These are phyloP conservation scores for Dorcus parallelipipedus DNA, from an alignment of 2,888 invertebrate genomes.

Conservation along the genomic window DNA sequence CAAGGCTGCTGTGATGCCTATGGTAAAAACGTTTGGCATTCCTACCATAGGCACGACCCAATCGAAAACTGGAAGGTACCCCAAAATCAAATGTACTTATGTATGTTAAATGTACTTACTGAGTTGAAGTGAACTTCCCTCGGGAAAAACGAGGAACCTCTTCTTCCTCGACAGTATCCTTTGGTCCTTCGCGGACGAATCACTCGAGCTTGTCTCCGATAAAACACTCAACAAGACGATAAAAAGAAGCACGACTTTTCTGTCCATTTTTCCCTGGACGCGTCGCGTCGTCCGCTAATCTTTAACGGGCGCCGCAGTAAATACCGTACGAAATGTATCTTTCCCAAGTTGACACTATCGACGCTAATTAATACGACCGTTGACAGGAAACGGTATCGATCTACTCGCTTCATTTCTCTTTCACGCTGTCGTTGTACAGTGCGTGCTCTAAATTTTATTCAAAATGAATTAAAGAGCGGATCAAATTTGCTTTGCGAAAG, in stretches of 20 bases:
- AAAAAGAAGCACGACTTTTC: background rate
- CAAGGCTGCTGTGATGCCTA: slow-evolving; percentile 71
- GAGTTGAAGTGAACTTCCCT: slow-evolving; percentile 49
- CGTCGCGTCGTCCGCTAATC: too few relatives aligned
- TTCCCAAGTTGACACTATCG: background rate
- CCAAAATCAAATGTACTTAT: slow-evolving; percentile 27
- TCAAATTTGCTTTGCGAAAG: too few relatives aligned
- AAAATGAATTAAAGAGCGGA: too few relatives aligned
- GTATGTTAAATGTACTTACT: slow-evolving; percentile 36
- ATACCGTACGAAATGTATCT: too few relatives aligned
- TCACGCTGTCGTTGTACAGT: too few relatives aligned
- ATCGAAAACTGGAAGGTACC: slow-evolving; percentile 56
- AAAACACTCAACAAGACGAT: background rate
- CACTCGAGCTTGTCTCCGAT: background rate
- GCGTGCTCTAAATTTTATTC: too few relatives aligned
- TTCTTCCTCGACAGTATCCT: slow-evolving; percentile 39
- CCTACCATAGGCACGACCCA: slow-evolving; percentile 56
- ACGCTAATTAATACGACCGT: background rate
- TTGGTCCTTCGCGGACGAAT: background rate
- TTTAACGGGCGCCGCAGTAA: too few relatives aligned
- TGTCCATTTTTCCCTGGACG: too few relatives aligned
- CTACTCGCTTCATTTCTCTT: too few relatives aligned
- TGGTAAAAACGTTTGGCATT: slow-evolving; percentile 57
- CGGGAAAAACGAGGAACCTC: slow-evolving; percentile 46
- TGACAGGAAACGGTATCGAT: background rate